Percentiles rank a stretch among this genome's conserved stretches.
Conservation (phyloP, 2,113 vertebrate species). For the Sinocyclocheilus grahami region DNA sequence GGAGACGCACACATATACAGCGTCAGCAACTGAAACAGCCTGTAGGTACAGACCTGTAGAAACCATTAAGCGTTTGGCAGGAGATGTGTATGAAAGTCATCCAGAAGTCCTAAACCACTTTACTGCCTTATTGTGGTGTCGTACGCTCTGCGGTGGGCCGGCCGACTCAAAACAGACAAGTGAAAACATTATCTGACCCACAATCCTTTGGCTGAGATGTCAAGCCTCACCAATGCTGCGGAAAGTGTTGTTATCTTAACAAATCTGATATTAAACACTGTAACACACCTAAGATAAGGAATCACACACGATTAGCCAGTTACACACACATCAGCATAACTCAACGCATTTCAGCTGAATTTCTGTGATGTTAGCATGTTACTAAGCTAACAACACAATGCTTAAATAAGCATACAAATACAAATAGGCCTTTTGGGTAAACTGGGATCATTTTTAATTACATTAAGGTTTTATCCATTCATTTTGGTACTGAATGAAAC, state of each 20-base stretch:
- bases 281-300: neutral
- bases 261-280: slow-evolving; percentile 1
- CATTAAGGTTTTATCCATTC: neutral
- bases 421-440: neutral
- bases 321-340: neutral
- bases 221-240: neutral
- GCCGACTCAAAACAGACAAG: neutral
- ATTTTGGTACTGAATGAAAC: neutral
- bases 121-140: slow-evolving; percentile 17
- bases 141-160: neutral
- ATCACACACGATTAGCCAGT: neutral
- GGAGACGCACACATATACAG: neutral
- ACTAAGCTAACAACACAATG: neutral
- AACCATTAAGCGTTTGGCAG: slow-evolving; percentile 1
- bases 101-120: slow-evolving; percentile 12
- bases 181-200: slow-evolving; percentile 1
- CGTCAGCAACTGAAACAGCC: neutral
- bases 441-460: neutral
- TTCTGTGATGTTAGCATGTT: neutral
- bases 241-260: neutral
- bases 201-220: neutral
- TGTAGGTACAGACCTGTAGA: slow-evolving; percentile 1
- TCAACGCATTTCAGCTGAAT: neutral
- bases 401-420: neutral
- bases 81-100: slow-evolving; percentile 24